Percentiles rank a stretch among this genome's conserved stretches.
phyloP scores from a whole-genome alignment of 2,797 vertebrate genomes.

The Characodon lateralis region DNA sequence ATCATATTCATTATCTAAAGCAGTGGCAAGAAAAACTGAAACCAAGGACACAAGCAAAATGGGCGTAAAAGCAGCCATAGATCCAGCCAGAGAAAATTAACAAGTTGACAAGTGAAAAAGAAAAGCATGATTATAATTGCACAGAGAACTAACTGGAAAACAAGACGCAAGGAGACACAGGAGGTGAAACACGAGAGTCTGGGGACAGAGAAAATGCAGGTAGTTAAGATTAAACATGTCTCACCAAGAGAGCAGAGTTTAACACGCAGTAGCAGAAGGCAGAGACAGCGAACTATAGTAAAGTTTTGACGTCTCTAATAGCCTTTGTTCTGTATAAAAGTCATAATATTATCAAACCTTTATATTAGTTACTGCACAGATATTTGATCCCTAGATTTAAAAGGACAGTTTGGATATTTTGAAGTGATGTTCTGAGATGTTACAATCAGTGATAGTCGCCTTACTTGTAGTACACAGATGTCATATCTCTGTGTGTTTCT shows the following conservation, averaged over 20 bases:
- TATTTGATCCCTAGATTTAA: background rate
- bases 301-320: background rate
- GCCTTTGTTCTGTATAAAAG: background rate
- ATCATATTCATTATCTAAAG: slow-evolving; percentile 7
- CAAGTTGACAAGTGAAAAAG: slow-evolving; percentile 1
- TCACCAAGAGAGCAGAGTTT: background rate
- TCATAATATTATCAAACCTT: background rate
- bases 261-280: background rate
- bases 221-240: background rate
- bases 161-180: slow-evolving; percentile 1
- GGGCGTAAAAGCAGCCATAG: background rate
- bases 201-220: background rate
- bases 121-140: slow-evolving; percentile 2
- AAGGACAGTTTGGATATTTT: background rate
- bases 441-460: background rate
- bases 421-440: background rate
- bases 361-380: background rate
- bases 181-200: background rate
- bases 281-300: background rate
- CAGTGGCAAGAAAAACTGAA: background rate
- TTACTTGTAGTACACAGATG: background rate
- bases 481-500: background rate
- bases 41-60: background rate
- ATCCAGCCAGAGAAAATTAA: background rate
- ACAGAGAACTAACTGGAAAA: slow-evolving; percentile 1